Evolutionary conservation across 2,797 vertebrate genomes (phyloP).

Genomic region (Poecilia gillii): DNA sequence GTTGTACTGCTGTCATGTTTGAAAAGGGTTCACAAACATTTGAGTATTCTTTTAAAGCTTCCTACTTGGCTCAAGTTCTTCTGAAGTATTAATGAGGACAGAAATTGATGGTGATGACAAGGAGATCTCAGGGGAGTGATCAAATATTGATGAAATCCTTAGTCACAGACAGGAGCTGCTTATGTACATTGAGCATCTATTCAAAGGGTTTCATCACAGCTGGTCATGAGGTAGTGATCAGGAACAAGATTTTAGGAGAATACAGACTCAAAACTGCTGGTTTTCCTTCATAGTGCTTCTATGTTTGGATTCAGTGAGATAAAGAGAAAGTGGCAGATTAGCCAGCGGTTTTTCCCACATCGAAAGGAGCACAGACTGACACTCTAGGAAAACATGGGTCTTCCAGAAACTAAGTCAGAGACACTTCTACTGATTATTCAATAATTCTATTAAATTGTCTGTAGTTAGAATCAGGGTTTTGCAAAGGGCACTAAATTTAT

Average conservation of each 20-base stretch:
- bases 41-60: slow-evolving; percentile 26
- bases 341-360: not conserved
- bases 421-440: not conserved
- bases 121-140: slow-evolving; percentile 42
- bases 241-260: not conserved
- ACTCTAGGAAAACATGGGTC: not conserved
- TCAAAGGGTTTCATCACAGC: slow-evolving; percentile 6
- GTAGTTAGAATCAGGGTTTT: not conserved
- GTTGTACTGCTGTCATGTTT: not conserved
- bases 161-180: slow-evolving; percentile 33
- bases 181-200: not conserved
- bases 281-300: not conserved
- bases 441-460: not conserved
- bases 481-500: not conserved
- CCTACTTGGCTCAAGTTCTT: slow-evolving; percentile 34
- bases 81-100: slow-evolving; percentile 61
- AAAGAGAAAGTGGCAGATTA: not conserved
- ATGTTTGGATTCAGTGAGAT: not conserved
- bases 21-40: not conserved
- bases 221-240: not conserved
- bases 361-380: not conserved
- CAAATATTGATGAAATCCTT: slow-evolving; percentile 63
- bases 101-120: slow-evolving; percentile 52
- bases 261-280: not conserved
- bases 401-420: not conserved